Conservation (phyloP, 1,140 invertebrate genomes). For the Hycleus phaleratus region DNA sequence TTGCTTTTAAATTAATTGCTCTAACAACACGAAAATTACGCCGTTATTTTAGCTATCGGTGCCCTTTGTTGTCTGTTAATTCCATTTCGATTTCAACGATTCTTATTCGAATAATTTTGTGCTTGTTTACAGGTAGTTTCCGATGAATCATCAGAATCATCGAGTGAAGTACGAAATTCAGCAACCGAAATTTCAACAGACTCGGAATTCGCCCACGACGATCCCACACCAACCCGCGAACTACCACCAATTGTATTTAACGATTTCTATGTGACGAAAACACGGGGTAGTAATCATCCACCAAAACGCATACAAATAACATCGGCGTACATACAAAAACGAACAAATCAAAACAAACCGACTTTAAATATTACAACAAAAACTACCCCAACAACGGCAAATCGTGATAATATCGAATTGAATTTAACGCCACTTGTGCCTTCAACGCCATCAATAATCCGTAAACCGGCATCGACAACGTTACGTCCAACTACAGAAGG, state of each 20-base stretch:
- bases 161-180: constrained; percentile 66
- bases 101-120: too few relatives aligned
- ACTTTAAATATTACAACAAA: background rate
- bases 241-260: constrained; percentile 59
- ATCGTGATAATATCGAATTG: constrained; percentile 38
- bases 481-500: constrained; percentile 53
- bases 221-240: constrained; percentile 59
- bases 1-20: constrained; percentile 17
- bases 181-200: constrained; percentile 87
- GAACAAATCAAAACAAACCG: constrained; percentile 22
- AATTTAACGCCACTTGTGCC: constrained; percentile 47
- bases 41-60: too few relatives aligned
- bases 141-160: constrained; percentile 56
- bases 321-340: constrained; percentile 30
- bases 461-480: constrained; percentile 35
- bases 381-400: background rate
- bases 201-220: constrained; percentile 81
- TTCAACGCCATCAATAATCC: constrained; percentile 37
- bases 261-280: constrained; percentile 48
- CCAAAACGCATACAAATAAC: constrained; percentile 56
- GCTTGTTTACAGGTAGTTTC: constrained; percentile 55
- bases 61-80: too few relatives aligned
- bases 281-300: constrained; percentile 39
- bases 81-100: too few relatives aligned
- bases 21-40: too few relatives aligned